phyloP scores from a whole-genome alignment of 2,888 invertebrate species.

The Agrotis ipsilon region DNA sequence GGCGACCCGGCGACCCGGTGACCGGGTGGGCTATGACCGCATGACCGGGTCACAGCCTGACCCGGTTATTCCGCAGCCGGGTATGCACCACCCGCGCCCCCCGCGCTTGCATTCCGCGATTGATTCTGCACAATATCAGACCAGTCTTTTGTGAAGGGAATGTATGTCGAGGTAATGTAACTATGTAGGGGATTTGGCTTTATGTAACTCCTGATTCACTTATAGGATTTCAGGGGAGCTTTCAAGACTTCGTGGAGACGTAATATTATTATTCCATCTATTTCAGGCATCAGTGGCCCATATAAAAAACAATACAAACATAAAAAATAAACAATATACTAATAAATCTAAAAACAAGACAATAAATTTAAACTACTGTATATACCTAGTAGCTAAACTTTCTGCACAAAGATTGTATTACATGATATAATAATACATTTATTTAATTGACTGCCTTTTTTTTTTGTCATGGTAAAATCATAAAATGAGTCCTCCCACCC shows the following conservation, averaged over 20 bases:
- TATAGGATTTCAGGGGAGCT: slow-evolving; percentile 1
- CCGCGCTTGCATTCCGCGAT: slow-evolving; percentile 78
- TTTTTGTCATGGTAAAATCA: too few relatives aligned
- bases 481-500: too few relatives aligned
- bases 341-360: too few relatives aligned
- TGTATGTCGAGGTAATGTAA: slow-evolving; percentile 53
- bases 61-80: slow-evolving; percentile 77
- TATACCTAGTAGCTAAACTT: slow-evolving; percentile 1
- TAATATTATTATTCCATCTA: too few relatives aligned
- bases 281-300: too few relatives aligned
- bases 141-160: slow-evolving; percentile 56
- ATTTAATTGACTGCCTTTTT: too few relatives aligned
- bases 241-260: slow-evolving; percentile 19
- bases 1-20: slow-evolving; percentile 71
- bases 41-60: slow-evolving; percentile 84
- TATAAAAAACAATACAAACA: too few relatives aligned
- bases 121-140: slow-evolving; percentile 75
- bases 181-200: slow-evolving; percentile 18
- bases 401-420: slow-evolving; percentile 1
- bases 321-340: too few relatives aligned
- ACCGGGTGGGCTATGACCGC: slow-evolving; percentile 71
- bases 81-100: slow-evolving; percentile 71
- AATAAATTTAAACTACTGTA: too few relatives aligned
- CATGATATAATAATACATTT: slow-evolving; percentile 10
- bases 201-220: slow-evolving; percentile 25